Evolutionary conservation across 2,113 vertebrate species (phyloP).

Genomic region (Atlantisia rogersi): DNA sequence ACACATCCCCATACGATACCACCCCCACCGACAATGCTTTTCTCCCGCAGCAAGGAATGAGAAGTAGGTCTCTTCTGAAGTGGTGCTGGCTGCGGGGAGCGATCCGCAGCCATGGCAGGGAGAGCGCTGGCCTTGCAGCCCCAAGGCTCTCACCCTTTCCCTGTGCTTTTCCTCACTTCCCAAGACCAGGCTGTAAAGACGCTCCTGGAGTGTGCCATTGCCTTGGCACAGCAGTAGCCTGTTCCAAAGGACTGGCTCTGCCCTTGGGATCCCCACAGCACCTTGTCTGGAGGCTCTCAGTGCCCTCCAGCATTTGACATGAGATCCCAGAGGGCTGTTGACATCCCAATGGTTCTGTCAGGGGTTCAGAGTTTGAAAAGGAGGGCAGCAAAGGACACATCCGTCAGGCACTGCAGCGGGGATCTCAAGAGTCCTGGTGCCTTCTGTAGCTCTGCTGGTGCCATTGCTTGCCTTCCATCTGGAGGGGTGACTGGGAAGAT

Average conservation of each 20-base stretch:
- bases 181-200: not conserved
- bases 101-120: too few relatives aligned
- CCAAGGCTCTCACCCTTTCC: not conserved
- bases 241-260: not conserved
- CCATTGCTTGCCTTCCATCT: not conserved
- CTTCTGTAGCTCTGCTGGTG: not conserved
- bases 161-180: not conserved
- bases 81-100: too few relatives aligned
- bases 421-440: fast-evolving
- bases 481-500: not conserved
- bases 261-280: not conserved
- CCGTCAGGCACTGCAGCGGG: not conserved
- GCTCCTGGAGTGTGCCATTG: not conserved
- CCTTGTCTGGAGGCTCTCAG: not conserved
- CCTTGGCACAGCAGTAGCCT: not conserved
- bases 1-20: not conserved
- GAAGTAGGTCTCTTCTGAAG: not conserved
- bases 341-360: fast-evolving
- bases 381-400: not conserved
- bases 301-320: not conserved
- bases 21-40: not conserved
- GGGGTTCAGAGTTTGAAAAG: not conserved
- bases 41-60: not conserved
- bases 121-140: not conserved
- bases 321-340: not conserved